These are phyloP conservation scores for Chloropsis cyanopogon DNA, from an alignment of 2,113 vertebrate species.

Conservation along the genomic window DNA sequence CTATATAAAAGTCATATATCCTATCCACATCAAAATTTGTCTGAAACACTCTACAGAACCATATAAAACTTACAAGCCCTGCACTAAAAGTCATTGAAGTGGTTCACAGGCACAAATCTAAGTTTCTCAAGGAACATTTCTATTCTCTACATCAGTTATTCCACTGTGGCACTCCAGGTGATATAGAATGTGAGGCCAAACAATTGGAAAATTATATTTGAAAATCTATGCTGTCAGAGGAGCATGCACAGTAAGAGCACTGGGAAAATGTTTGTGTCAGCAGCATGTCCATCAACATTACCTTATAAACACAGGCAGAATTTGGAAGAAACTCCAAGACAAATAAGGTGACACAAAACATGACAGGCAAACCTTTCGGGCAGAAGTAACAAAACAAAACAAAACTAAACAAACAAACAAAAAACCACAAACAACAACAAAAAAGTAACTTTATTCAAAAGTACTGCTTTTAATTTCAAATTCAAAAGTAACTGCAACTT, in stretches of 20 bases:
- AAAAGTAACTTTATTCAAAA: background rate
- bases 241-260: background rate
- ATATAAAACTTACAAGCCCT: background rate
- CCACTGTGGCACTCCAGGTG: background rate
- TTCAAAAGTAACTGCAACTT: background rate
- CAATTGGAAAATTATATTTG: background rate
- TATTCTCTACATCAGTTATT: background rate
- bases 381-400: background rate
- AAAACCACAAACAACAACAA: accelerated
- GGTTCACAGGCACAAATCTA: background rate
- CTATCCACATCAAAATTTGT: background rate
- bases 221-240: background rate
- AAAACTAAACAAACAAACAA: no score
- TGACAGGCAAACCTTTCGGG: accelerated
- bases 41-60: background rate
- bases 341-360: background rate
- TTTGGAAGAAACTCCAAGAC: background rate
- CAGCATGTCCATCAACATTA: background rate
- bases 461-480: background rate
- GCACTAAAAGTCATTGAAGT: background rate
- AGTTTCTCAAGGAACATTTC: background rate
- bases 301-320: background rate
- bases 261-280: background rate
- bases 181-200: background rate
- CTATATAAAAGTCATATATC: background rate